Conservation (phyloP, 2,888 invertebrate genomes). For the Ellobium chinense region DNA sequence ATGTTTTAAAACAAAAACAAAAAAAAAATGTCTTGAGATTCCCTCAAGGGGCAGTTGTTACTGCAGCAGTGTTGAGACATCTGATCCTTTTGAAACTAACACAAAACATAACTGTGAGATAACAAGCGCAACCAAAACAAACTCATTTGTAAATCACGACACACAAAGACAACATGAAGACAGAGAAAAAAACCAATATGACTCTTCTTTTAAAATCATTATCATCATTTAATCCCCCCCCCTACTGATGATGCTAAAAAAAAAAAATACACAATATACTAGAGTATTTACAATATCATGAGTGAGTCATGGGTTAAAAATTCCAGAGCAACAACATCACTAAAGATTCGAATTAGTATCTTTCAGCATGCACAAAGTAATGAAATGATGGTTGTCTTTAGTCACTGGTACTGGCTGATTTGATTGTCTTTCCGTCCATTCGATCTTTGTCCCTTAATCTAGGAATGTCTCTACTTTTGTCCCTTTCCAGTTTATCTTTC, state of each 20-base stretch:
- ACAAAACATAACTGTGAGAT: no score
- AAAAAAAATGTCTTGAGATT: no score
- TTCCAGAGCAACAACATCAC: not conserved
- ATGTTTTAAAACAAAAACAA: no score
- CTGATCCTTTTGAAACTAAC: no score
- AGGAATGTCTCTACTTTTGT: not conserved
- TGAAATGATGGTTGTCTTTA: not conserved
- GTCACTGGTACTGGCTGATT: not conserved
- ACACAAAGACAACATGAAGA: no score
- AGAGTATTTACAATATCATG: not conserved
- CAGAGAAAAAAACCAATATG: no score
- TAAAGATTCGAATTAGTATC: not conserved
- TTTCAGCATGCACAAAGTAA: not conserved
- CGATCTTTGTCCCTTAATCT: conserved; percentile 16
- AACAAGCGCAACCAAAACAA: no score
- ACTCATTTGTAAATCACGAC: no score
- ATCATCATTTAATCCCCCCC: not conserved
- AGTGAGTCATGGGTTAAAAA: not conserved
- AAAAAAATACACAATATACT: not conserved
- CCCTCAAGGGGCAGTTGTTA: no score
- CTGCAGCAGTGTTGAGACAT: no score
- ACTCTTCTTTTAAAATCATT: not conserved
- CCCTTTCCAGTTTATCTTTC: not conserved
- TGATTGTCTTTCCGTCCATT: not conserved
- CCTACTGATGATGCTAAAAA: not conserved